These are phyloP conservation scores for Falco cherrug DNA, from an alignment of 2,797 vertebrate genomes.

Conservation along the genomic window DNA sequence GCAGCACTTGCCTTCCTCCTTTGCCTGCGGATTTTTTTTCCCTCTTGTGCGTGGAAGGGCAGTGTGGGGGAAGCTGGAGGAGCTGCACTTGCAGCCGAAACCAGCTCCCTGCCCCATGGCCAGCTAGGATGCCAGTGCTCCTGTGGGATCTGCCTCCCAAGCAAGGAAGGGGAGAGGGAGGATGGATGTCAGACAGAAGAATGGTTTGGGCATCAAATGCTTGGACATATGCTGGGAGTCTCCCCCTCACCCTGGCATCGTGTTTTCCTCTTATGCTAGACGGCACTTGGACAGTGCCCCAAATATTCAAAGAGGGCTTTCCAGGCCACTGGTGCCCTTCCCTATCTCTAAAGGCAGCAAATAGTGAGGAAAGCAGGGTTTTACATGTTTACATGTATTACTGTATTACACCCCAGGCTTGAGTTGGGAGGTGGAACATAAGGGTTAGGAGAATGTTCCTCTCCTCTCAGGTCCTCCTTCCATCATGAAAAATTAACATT, in stretches of 20 bases:
- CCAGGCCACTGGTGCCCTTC: neutral
- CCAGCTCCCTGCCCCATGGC: neutral
- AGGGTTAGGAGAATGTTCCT: neutral
- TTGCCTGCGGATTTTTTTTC: constrained; percentile 71
- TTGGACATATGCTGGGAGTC: accelerated
- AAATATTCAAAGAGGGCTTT: neutral
- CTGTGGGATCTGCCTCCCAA: neutral
- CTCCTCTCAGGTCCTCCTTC: neutral
- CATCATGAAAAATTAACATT: constrained; percentile 47
- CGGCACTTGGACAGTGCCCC: neutral
- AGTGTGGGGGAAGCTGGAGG: neutral
- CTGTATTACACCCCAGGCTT: neutral
- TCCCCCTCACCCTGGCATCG: neutral
- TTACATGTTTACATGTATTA: neutral
- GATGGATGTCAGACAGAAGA: neutral
- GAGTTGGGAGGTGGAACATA: neutral
- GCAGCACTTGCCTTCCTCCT: constrained; percentile 77
- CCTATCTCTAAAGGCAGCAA: neutral
- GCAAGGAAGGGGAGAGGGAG: neutral
- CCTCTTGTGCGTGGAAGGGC: constrained; percentile 51
- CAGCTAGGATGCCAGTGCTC: accelerated
- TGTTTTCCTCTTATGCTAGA: neutral
- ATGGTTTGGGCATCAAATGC: neutral
- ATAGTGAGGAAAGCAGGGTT: neutral
- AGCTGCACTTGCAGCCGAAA: neutral